phyloP scores from a whole-genome alignment of 2,797 vertebrate species.

The Uromys caudimaculatus region DNA sequence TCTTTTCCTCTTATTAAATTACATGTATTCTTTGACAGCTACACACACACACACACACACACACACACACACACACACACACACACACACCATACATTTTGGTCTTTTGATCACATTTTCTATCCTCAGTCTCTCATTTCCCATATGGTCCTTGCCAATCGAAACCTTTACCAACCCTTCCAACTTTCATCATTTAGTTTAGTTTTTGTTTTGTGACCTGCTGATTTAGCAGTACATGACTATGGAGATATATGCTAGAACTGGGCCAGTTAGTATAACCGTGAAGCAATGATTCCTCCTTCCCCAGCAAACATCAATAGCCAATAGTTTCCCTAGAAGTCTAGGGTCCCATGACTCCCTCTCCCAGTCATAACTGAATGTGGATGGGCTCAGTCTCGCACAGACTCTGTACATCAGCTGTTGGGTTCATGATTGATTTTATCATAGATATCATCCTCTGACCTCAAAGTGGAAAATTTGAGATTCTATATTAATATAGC shows the following conservation, averaged over 20 bases:
- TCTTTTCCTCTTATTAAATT: neutral
- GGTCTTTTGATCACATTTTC: neutral
- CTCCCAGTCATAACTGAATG: neutral
- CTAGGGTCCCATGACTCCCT: too few relatives aligned
- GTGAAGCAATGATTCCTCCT: neutral
- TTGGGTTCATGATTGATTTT: neutral
- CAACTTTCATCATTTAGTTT: neutral
- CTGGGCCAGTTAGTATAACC: neutral
- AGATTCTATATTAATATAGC: neutral
- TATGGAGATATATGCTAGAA: neutral
- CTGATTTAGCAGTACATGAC: neutral
- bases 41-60: neutral
- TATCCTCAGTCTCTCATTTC: neutral
- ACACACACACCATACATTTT: neutral
- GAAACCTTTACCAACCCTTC: too few relatives aligned
- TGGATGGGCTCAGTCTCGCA: neutral
- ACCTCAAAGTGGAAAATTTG: neutral
- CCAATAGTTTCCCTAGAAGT: neutral
- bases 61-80: neutral
- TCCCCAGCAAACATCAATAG: too few relatives aligned
- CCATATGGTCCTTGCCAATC: neutral
- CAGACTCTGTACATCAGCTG: neutral
- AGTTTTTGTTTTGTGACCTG: neutral
- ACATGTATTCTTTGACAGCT: neutral
- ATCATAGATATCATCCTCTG: neutral